Evolutionary conservation across 2,888 invertebrate genomes (phyloP).

Genomic region (Heliconius charithonia): DNA sequence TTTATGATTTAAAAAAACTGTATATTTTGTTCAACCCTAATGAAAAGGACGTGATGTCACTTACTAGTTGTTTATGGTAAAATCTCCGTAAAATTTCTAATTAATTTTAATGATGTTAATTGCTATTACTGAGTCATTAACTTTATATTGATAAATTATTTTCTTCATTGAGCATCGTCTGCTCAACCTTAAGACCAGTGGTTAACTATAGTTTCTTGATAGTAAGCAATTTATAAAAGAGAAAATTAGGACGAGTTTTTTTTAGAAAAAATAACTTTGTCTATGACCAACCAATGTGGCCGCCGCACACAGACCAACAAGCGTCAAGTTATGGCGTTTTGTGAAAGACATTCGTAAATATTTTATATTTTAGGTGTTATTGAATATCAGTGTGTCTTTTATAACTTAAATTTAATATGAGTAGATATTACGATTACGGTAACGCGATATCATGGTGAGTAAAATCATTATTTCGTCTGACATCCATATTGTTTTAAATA

Average conservation of each 20-base stretch:
- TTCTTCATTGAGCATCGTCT: not conserved
- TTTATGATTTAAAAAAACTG: not conserved
- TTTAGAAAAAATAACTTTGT: conserved; percentile 53
- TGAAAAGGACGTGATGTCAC: conserved; percentile 57
- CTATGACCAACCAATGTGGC: conserved; percentile 81
- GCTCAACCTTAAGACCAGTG: not conserved
- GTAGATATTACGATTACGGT: conserved; percentile 83
- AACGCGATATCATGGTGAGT: conserved; percentile 83
- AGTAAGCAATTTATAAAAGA: not conserved
- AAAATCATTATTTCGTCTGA: conserved; percentile 58
- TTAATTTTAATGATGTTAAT: not conserved
- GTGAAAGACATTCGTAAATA: conserved; percentile 67
- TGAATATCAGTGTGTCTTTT: conserved; percentile 67
- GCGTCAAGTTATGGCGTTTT: conserved; percentile 78
- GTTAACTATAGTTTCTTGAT: not conserved
- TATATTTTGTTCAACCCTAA: conserved; percentile 56
- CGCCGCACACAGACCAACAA: conserved; percentile 71
- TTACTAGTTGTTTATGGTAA: conserved; percentile 20
- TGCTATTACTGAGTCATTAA: not conserved
- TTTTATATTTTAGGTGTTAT: conserved; percentile 56
- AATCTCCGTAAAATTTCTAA: not conserved
- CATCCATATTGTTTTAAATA: conserved; percentile 75
- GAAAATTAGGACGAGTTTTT: conserved; percentile 8
- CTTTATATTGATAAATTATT: not conserved
- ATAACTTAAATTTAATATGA: conserved; percentile 75